Base-by-base conservation (phyloP, 1,140 invertebrate species). In the Rhyacophila brunnea region DNA sequence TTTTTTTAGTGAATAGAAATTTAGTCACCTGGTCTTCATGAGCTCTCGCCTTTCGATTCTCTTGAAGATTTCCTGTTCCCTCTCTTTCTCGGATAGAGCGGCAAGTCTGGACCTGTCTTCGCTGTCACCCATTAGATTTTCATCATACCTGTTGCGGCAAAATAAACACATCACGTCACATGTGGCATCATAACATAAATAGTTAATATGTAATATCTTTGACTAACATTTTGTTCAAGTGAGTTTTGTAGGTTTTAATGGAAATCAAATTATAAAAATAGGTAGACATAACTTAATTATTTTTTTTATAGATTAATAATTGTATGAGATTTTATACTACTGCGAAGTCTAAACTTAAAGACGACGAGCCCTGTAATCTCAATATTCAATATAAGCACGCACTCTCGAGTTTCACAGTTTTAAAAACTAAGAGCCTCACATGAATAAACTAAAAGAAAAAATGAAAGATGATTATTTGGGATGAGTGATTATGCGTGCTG, bases 41-140 rank as follows among this genome's bases (percentile, higher is more conserved):
- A 92, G 84, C 79, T 97, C 93, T 68, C 96, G 80, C 70, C 93
- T 88, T 74, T 98, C 96, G 46, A 96, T 93, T 50, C 96, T 84
- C 72, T 97, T 96, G 71, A 94, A 99, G 67, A 99, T 90, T 77
- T 98, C 95, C 65, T 96, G 93, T 77, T 99, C 96, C 57, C 96
- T 80, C 73, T 99, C 96, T 70, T 96, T 97, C 70, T 98, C 96
- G 0, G 95, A 98, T 85, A 99, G 91, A 62, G 90, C 86, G 7
- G 92, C 92, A 1, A 99, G 76, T 1, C 91, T 79, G 10, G 88
- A 87, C 68, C 92, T 86, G 81, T 99, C 96, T 67, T 95, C 95
- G 53, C 93, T 95, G 79, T 98, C 96, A 1, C 95, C 95, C 88
- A 98, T 97, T 1, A 98, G 80, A 70, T 98, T 93, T 64, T 98